These are phyloP conservation scores for Atopsyche davidsoni DNA, from an alignment of 1,140 invertebrate genomes.

Conservation along the genomic window DNA sequence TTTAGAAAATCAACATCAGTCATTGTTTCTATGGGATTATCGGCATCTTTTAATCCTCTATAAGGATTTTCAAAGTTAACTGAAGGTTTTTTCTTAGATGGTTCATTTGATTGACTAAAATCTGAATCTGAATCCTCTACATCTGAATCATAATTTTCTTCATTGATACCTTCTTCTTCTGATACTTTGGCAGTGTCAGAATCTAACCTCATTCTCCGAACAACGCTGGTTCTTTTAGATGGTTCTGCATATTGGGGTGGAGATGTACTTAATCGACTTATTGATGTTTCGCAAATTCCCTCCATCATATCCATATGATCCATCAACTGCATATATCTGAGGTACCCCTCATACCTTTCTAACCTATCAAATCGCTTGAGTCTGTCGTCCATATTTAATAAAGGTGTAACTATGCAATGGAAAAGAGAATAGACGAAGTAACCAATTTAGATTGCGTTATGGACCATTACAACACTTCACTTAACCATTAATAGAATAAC, in stretches of 20 bases:
- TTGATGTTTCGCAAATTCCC: slow-evolving; percentile 18
- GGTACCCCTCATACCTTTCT: slow-evolving; percentile 20
- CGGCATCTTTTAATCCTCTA: slow-evolving; percentile 22
- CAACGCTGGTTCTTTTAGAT: slow-evolving; percentile 4
- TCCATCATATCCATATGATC: slow-evolving; percentile 27
- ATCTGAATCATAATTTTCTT: slow-evolving; percentile 20
- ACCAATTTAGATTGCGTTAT: too few relatives aligned
- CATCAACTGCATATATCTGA: slow-evolving; percentile 25
- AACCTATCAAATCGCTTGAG: slow-evolving; percentile 10
- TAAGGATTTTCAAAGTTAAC: slow-evolving; percentile 23
- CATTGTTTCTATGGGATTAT: slow-evolving; percentile 26
- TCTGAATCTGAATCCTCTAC: slow-evolving; percentile 2
- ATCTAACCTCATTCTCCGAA: background rate
- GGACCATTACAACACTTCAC: too few relatives aligned
- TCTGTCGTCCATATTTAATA: slow-evolving; percentile 17
- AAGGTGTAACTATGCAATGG: too few relatives aligned
- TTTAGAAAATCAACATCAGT: slow-evolving; percentile 21
- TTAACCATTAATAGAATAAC: too few relatives aligned
- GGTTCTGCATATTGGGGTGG: background rate
- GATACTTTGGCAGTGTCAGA: slow-evolving; percentile 5
- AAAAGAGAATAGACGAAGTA: too few relatives aligned
- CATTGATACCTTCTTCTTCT: slow-evolving; percentile 19
- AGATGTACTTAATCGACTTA: slow-evolving; percentile 8
- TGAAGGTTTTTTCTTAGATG: slow-evolving; percentile 23
- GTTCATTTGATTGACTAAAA: slow-evolving; percentile 5